Percentiles rank a stretch among this genome's conserved stretches.
These are phyloP conservation scores for Dryadula phaetusa DNA, from an alignment of 2,888 invertebrate genomes.

Conservation along the genomic window DNA sequence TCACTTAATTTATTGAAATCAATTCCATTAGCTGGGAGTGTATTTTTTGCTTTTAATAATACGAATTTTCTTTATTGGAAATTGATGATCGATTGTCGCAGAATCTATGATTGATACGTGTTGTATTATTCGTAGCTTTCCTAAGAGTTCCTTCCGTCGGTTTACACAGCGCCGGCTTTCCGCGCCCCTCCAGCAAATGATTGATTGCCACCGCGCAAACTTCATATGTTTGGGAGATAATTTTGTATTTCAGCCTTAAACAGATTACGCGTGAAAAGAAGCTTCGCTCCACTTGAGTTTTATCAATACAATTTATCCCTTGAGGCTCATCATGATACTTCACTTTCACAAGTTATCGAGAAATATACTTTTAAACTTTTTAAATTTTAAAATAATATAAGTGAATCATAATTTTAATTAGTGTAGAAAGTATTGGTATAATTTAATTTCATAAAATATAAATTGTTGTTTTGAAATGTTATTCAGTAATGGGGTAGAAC, in stretches of 20 bases:
- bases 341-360: conserved; percentile 61
- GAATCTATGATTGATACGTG: conserved; percentile 84
- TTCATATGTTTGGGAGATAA: conserved; percentile 83
- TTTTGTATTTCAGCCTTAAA: conserved; percentile 83
- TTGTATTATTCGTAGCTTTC: conserved; percentile 80
- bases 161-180: conserved; percentile 75
- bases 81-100: conserved; percentile 80
- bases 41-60: conserved; percentile 41
- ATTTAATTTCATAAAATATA: neutral
- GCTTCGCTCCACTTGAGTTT: conserved; percentile 64
- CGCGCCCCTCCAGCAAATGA: conserved; percentile 75
- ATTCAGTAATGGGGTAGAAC: neutral
- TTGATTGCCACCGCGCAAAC: conserved; percentile 79
- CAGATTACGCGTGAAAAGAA: conserved; percentile 81
- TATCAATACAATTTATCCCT: conserved; percentile 58
- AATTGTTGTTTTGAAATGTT: neutral
- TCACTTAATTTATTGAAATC: conserved; percentile 19
- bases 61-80: conserved; percentile 71
- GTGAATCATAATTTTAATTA: neutral
- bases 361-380: conserved; percentile 34
- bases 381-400: conserved; percentile 1
- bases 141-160: conserved; percentile 75
- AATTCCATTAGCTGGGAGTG: conserved; percentile 39
- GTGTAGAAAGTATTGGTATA: neutral
- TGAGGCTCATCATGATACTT: conserved; percentile 65